Conservation (phyloP, 2,888 invertebrate genomes). For the Caenorhabditis drosophilae region DNA sequence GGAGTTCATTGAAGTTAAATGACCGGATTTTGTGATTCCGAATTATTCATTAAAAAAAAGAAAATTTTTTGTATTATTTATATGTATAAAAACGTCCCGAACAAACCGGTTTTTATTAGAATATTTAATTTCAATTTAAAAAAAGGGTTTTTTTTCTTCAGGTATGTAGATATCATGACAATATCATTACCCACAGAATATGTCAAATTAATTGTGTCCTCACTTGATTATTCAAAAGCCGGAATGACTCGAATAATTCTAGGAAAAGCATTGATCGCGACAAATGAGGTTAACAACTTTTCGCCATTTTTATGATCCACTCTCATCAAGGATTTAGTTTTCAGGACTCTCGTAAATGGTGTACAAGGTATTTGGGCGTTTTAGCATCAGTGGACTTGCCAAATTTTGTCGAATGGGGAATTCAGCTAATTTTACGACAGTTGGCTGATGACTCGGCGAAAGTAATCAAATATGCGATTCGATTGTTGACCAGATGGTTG, state of each 20-base stretch:
- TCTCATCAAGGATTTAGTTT: background rate
- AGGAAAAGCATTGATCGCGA: constrained; percentile 72
- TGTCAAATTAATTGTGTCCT: constrained; percentile 88
- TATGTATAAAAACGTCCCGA: background rate
- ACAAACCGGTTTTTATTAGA: background rate
- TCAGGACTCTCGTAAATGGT: constrained; percentile 77
- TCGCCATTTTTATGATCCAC: background rate
- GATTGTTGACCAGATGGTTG: constrained; percentile 29
- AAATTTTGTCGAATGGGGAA: constrained; percentile 78
- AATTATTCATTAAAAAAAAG: too few relatives aligned
- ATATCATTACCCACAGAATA: constrained; percentile 86
- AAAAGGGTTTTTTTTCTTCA: constrained; percentile 2
- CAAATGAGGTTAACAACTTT: constrained; percentile 35
- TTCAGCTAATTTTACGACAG: constrained; percentile 83
- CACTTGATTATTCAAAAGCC: constrained; percentile 79
- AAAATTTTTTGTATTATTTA: constrained; percentile 1
- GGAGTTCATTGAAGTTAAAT: too few relatives aligned
- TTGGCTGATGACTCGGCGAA: constrained; percentile 83
- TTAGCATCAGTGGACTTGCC: constrained; percentile 80
- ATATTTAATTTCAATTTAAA: background rate
- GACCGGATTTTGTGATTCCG: too few relatives aligned
- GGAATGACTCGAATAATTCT: constrained; percentile 75
- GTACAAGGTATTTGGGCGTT: constrained; percentile 87
- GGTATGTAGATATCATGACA: constrained; percentile 73
- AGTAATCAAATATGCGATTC: constrained; percentile 56